Conservation (phyloP, 2,888 invertebrate genomes). For the Catocala nupta region DNA sequence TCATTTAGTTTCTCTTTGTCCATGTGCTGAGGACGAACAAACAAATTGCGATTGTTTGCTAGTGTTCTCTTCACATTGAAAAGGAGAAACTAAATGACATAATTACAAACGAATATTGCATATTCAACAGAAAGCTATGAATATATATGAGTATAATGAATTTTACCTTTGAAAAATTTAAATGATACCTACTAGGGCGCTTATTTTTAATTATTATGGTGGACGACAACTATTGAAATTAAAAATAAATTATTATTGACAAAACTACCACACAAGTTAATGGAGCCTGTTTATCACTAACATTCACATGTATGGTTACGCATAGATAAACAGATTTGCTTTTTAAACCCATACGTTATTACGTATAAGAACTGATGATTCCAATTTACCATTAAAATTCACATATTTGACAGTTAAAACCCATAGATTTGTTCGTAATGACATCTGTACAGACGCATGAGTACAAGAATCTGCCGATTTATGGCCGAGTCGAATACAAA, state of each 20-base stretch:
- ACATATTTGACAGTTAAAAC: conserved; percentile 49
- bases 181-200: too few species aligned
- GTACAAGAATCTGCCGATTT: conserved; percentile 72
- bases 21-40: too few species aligned
- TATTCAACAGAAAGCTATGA: too few species aligned
- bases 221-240: not conserved
- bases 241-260: not conserved
- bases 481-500: conserved; percentile 74
- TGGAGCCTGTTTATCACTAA: not conserved
- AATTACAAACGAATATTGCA: too few species aligned
- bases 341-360: conserved; percentile 37
- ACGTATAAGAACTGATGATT: conserved; percentile 31
- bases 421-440: conserved; percentile 60
- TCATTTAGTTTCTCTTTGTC: too few species aligned
- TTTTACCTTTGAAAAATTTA: too few species aligned
- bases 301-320: conserved; percentile 1
- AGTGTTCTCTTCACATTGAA: too few species aligned
- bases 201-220: too few species aligned
- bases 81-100: too few species aligned
- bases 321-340: conserved; percentile 33
- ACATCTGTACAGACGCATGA: conserved; percentile 47
- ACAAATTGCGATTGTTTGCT: too few species aligned
- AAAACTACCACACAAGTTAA: not conserved
- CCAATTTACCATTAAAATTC: conserved; percentile 45
- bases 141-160: too few species aligned